phyloP scores from a whole-genome alignment of 2,113 vertebrate genomes.

The Grammomys dolichurus region DNA sequence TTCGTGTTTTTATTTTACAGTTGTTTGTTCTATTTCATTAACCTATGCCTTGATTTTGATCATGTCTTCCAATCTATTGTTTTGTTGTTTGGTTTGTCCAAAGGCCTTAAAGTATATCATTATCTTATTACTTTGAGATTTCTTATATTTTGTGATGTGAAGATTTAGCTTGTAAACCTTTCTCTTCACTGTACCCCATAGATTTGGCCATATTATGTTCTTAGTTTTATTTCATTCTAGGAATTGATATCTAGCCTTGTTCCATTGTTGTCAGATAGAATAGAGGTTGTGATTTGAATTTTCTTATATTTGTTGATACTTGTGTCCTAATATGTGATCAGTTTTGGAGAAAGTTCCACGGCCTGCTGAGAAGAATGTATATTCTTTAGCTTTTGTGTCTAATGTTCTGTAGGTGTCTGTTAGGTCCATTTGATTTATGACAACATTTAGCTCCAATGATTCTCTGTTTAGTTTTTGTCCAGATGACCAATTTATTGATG shows the following conservation, averaged over 20 bases:
- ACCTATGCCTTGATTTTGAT: neutral
- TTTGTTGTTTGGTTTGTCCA: neutral
- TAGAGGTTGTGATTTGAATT: neutral
- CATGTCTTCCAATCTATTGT: neutral
- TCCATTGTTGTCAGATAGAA: neutral
- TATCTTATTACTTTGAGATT: neutral
- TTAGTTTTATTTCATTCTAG: neutral
- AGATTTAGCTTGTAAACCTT: neutral
- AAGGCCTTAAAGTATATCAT: neutral
- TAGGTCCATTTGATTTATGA: neutral
- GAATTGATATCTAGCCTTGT: neutral
- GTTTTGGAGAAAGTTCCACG: neutral
- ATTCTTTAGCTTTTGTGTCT: too few relatives aligned
- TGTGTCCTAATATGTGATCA: neutral
- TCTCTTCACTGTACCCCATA: neutral
- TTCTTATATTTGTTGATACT: neutral
- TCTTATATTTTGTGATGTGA: neutral
- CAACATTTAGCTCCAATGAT: neutral
- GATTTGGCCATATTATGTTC: neutral
- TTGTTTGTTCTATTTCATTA: neutral
- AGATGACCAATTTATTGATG: neutral
- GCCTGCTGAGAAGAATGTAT: too few relatives aligned
- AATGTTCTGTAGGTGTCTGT: too few relatives aligned
- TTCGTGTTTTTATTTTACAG: neutral
- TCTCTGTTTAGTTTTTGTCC: neutral